Evolutionary conservation across 2,888 invertebrate species (phyloP), one percentile per base, ranked within the genome.

Genomic region (Scaptomyza polygonia): DNA sequence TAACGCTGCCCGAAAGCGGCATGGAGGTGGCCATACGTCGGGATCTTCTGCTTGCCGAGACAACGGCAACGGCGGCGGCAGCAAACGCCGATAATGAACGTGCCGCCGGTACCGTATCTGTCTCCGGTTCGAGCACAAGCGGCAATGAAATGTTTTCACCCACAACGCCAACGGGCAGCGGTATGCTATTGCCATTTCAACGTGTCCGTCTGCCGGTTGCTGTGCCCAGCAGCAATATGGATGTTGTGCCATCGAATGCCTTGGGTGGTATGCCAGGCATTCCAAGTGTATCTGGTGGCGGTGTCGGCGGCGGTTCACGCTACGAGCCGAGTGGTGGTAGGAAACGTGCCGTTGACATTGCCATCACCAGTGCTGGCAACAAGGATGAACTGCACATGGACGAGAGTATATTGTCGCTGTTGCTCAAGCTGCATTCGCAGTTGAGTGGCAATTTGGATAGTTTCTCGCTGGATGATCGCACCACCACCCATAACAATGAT

Each of bases 401-500:
- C 85, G 97, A 97, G 91, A 98, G 97, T 67, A 96, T 99, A 71
- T 95, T 99, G 77, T 97, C 98, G 0, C 92, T 98, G 52, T 93
- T 99, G 43, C 92, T 98, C 54, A 97, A 97, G 90, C 93, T 98
- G 12, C 98, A 99, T 91, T 96, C 97, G 2, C 97, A 98, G 89
- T 93, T 98, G 40, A 96, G 96, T 0, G 97, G 96, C 0, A 92
- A 94, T 11, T 94, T 96, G 8, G 97, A 97, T 89, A 97, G 97
- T 71, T 98, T 96, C 89, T 93, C 94, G 16, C 82, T 94, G 16
- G 94, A 94, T 64, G 81, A 80, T 40, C 89, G 61, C 16, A 42
- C 9, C 14, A 12, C 57, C 16, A 42, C 9, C 14, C 12, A 1
- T 6, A 7, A 14, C 8, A 14, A 1, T 8, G 8, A 8, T 36